phyloP scores from a whole-genome alignment of 2,797 vertebrate species.

The Chaenodraco wilsoni region DNA sequence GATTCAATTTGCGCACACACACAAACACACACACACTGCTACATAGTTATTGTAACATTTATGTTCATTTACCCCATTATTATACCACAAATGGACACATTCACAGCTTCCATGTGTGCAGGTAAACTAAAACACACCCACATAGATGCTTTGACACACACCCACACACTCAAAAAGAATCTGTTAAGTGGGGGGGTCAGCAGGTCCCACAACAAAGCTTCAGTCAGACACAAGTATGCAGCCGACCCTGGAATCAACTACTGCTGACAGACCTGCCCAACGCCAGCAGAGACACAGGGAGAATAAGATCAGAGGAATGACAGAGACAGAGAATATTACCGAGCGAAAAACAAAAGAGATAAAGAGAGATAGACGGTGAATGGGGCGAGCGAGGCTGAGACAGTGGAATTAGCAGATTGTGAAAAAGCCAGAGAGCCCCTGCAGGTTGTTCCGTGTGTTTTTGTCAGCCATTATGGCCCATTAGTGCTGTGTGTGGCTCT shows the following conservation, averaged over 20 bases:
- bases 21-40: slow-evolving; percentile 6
- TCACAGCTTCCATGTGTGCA: slow-evolving; percentile 5
- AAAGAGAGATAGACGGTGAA: slow-evolving; percentile 32
- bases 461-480: slow-evolving; percentile 74
- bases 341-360: slow-evolving; percentile 25
- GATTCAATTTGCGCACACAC: slow-evolving; percentile 29
- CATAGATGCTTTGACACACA: slow-evolving; percentile 21
- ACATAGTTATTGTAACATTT: not conserved
- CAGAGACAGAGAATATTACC: slow-evolving; percentile 1
- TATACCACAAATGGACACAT: slow-evolving; percentile 11
- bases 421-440: slow-evolving; percentile 63
- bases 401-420: slow-evolving; percentile 66
- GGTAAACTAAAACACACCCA: slow-evolving; percentile 2
- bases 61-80: not conserved
- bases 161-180: slow-evolving; percentile 37
- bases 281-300: slow-evolving; percentile 31
- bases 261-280: slow-evolving; percentile 67
- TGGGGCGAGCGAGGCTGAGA: slow-evolving; percentile 38
- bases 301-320: slow-evolving; percentile 43
- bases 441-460: slow-evolving; percentile 66
- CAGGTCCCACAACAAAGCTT: slow-evolving; percentile 68
- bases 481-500: slow-evolving; percentile 73
- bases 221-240: slow-evolving; percentile 67
- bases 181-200: slow-evolving; percentile 50
- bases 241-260: slow-evolving; percentile 61